A percentile compares a stretch with the other conserved stretches of the same genome.
These are phyloP conservation scores for Kuschelorhynchus macadamiae DNA, from an alignment of 2,888 invertebrate genomes.

Conservation along the genomic window DNA sequence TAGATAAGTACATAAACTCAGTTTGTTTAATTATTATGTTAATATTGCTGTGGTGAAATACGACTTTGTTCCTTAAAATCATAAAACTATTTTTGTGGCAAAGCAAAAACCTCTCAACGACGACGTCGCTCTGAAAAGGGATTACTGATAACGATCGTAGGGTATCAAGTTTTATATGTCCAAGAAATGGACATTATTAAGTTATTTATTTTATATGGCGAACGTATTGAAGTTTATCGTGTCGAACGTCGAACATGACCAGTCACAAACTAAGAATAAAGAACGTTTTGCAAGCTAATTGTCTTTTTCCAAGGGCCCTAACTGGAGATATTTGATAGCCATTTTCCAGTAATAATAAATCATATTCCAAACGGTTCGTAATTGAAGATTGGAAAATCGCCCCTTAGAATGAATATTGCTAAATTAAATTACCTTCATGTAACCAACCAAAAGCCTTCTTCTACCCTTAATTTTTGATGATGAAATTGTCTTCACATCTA, in stretches of 20 bases:
- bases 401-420: too few species aligned
- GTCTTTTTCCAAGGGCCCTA: slow-evolving; percentile 14
- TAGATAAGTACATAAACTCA: not conserved
- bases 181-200: slow-evolving; percentile 43
- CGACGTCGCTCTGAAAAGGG: slow-evolving; percentile 27
- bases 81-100: slow-evolving; percentile 10
- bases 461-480: too few species aligned
- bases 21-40: not conserved
- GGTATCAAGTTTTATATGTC: slow-evolving; percentile 39
- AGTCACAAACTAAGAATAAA: slow-evolving; percentile 30
- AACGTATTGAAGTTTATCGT: slow-evolving; percentile 44
- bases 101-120: too few species aligned
- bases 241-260: slow-evolving; percentile 31
- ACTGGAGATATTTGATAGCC: not conserved
- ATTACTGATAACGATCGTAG: slow-evolving; percentile 37
- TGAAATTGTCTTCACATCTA: too few species aligned
- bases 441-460: too few species aligned
- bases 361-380: too few species aligned
- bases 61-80: not conserved
- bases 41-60: too few species aligned
- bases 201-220: slow-evolving; percentile 47
- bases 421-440: too few species aligned
- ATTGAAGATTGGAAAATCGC: too few species aligned
- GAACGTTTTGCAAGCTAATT: slow-evolving; percentile 26
- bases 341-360: too few species aligned